Evolutionary conservation across 2,113 vertebrate species (phyloP), one percentile per base, ranked within the genome.

Genomic region (Dasyprocta punctata): DNA sequence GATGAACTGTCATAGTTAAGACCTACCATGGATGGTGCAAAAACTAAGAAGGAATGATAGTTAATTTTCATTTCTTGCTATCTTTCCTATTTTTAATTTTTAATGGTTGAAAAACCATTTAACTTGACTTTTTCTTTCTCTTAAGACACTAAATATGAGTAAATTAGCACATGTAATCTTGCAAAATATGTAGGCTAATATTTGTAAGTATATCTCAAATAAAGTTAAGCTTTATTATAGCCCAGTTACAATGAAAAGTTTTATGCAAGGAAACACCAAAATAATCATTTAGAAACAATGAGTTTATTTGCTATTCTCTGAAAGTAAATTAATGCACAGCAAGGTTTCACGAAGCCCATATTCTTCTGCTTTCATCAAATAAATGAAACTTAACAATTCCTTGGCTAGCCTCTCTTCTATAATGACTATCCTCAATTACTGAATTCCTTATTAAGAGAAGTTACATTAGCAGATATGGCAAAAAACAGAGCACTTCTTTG

Each of bases 1-100:
- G 58, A 49, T 94, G 61, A 54, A 54, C 52, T 54, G 4, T 75
- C 38, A 2, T 85, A 58, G 65, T 36, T 78, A 65, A 83, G 54
- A 77, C 3, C 33, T 75, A 49, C 33, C 22, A 71, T 83, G 14
- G 4, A 2, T 75, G 19, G 38, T 58, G 19, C 47, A 14, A 84
- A 97, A 90, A 58, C 22, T 73, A 92, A 78, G 30, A 93, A 65
- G 11, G 3, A 82, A 86, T 61, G 44, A 85, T n/a, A 77, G 19
- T 58, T 93, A 58, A 24, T 28, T 80, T 75, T 28, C 83, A 14
- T 82, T 85, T 95, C 17, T 92, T 61, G 22, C 22, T 87, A 20
- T 36, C 3, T 33, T 80, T 56, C n/a, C 89, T 89, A 54, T 54
- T 54, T 88, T 86, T 47, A 47, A 24, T 14, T 38, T 88, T 94